Base-by-base conservation (phyloP, 2,113 vertebrate genomes). In the Cheilinus undulatus region DNA sequence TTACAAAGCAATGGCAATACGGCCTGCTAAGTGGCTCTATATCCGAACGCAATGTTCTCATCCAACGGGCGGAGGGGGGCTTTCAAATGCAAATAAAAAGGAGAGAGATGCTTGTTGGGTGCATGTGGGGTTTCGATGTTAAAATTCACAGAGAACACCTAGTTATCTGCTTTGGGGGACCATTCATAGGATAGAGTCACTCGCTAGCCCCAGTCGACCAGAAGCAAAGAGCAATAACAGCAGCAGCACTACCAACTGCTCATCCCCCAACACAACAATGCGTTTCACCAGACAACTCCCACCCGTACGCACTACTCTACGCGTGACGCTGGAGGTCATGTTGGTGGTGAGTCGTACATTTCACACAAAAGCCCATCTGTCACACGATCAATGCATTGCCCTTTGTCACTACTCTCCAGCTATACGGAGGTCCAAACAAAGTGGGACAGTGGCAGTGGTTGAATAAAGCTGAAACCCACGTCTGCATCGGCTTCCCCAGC, bases 241-340 rank as follows among this genome's bases (percentile, higher is more conserved):
- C 65, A 30, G 67, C 75, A 64, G 84, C 70, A 59, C 52, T 42
- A 46, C 45, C 63, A 48, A 77, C 58, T 88, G 74, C 84, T 86
- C 90, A 87, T 89, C 93, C 92, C 90, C 91, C 91, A 91, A 92
- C 92, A 92, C 85, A 93, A 94, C 92, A 94, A 94, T 93, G 93
- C 92, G 85, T 85, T 68, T 90, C 68, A 82, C 22, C 86, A 89
- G 88, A 90, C 83, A 91, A 93, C 91, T 91, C 89, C 93, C 92
- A 92, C 90, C 90, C 90, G 78, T 69, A 88, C 92, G 90, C 88
- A 85, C 73, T 32, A 49, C 68, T 68, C 83, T 73, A 85, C 92
- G 91, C 82, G 73, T 79, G 84, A 89, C 88, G 80, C 85, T 73
- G 81, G 86, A 88, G 88, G 87, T 91, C 90, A 90, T 88, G 82